These are phyloP conservation scores for Calliphora vomitoria DNA, from an alignment of 2,888 invertebrate species.

Conservation along the genomic window DNA sequence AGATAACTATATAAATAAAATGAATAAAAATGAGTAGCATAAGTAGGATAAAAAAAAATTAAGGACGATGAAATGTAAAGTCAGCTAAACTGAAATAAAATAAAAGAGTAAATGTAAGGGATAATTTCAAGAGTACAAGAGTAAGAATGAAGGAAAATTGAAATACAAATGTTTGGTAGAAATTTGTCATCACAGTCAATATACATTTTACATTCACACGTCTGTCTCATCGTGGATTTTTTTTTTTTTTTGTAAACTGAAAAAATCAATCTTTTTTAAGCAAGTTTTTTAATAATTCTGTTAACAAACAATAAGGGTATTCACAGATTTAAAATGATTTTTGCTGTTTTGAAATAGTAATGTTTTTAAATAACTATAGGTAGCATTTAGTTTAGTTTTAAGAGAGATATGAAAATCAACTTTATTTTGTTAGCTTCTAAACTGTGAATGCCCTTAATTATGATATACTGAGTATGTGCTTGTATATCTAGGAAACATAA, in stretches of 20 bases:
- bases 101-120: neutral
- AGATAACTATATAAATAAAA: constrained; percentile 9
- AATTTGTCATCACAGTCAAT: constrained; percentile 71
- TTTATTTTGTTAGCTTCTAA: neutral
- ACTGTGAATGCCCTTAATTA: constrained; percentile 22
- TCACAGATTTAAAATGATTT: neutral
- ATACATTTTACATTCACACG: constrained; percentile 46
- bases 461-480: neutral
- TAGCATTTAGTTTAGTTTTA: too few species aligned
- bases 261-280: neutral
- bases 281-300: neutral
- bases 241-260: constrained; percentile 15
- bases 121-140: too few species aligned
- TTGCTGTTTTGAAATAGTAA: too few species aligned
- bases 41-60: neutral
- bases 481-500: constrained; percentile 29
- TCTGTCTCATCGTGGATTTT: neutral
- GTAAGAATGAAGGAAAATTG: too few species aligned
- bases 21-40: neutral
- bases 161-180: constrained; percentile 56
- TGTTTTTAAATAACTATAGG: too few species aligned
- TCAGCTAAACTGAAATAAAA: neutral
- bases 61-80: constrained; percentile 2
- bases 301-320: neutral
- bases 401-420: too few species aligned